Percentiles rank a stretch among this genome's conserved stretches.
These are phyloP conservation scores for Diachasma alloeum DNA, from an alignment of 1,140 invertebrate species.

Conservation along the genomic window DNA sequence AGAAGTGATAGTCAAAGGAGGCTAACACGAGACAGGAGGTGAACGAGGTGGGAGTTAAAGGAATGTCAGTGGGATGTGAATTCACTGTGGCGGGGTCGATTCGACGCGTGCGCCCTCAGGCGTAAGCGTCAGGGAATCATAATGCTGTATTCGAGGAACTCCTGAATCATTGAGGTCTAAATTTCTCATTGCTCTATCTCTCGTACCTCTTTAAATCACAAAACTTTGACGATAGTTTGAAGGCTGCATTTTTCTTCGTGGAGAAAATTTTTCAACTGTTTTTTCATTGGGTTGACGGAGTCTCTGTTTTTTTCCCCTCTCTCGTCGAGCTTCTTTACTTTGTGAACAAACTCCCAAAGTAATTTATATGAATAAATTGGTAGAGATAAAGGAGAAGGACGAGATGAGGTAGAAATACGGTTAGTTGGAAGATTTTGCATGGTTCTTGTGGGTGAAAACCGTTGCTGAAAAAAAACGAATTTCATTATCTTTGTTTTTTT, in stretches of 20 bases:
- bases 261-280: conserved; percentile 5
- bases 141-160: neutral
- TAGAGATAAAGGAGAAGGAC: neutral
- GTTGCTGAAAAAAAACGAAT: neutral
- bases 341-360: neutral
- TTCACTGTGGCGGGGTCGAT: conserved; percentile 29
- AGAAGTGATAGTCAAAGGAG: conserved; percentile 8
- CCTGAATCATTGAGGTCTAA: neutral
- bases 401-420: neutral
- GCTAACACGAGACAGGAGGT: neutral
- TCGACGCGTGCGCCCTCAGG: conserved; percentile 33
- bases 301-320: neutral
- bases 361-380: conserved; percentile 22
- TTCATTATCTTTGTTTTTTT: neutral
- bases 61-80: neutral
- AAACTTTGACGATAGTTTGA: neutral
- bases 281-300: neutral
- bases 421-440: neutral
- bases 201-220: neutral
- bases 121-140: conserved; percentile 17
- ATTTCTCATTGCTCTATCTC: neutral
- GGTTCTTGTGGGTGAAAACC: neutral
- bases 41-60: neutral
- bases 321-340: neutral
- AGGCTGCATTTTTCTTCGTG: neutral